Evolutionary conservation across 2,797 vertebrate species (phyloP).

Genomic region (Catamblyrhynchus diadema): DNA sequence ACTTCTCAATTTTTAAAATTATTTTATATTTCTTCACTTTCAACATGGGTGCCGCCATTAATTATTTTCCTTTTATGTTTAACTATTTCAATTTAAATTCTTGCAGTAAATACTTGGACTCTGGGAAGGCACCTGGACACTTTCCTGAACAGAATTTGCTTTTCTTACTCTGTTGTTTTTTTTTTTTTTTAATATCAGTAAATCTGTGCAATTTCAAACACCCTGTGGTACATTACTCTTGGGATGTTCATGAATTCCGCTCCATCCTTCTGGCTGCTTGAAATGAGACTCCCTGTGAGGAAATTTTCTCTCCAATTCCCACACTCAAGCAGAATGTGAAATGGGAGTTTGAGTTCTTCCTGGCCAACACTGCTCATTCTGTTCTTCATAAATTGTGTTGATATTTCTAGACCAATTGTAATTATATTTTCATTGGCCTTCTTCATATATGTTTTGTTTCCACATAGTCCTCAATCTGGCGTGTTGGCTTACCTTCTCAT

Average conservation of each 20-base stretch:
- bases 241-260: background rate
- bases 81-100: background rate
- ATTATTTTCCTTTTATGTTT: background rate
- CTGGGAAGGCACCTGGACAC: background rate
- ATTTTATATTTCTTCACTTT: background rate
- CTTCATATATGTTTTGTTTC: conserved; percentile 66
- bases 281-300: conserved; percentile 1
- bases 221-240: background rate
- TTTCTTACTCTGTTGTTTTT: background rate
- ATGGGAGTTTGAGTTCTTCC: conserved; percentile 49
- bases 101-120: background rate
- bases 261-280: conserved; percentile 9
- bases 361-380: conserved; percentile 31
- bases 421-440: conserved; percentile 78
- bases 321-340: conserved; percentile 41
- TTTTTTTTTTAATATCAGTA: background rate
- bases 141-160: background rate
- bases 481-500: conserved; percentile 61
- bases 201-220: background rate
- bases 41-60: background rate
- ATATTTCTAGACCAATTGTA: conserved; percentile 72
- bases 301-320: conserved; percentile 46
- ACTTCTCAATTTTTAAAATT: background rate
- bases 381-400: conserved; percentile 71
- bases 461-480: conserved; percentile 63